Evolutionary conservation across 2,888 invertebrate genomes (phyloP), one percentile per base, ranked within the genome.

Genomic region (Fabriciana adippe): DNA sequence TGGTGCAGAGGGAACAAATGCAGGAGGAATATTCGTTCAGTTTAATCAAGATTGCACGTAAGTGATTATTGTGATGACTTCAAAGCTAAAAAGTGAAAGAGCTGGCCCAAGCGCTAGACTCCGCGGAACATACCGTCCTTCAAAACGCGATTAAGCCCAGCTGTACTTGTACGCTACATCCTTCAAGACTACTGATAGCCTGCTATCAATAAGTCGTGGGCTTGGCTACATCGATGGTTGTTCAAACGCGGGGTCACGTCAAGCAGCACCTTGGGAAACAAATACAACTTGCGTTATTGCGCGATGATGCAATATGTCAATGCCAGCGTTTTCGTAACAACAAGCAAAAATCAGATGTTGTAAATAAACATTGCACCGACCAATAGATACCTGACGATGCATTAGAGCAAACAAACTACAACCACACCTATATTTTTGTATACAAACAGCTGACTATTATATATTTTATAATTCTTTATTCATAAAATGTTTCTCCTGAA

Each of bases 41-140:
- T 99, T 99, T 88, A 99, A 99, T 92, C 99, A 99, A 92, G 99
- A 99, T 91, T 96, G 96, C 95, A 97, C 98, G 99, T 99, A 96
- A 97, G 98, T 96, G 74, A 55, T 56, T 26, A 53, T 57, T 64
- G 16, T 50, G 3, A 35, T 64, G 26, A 59, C 35, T 64, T 59
- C 14, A 45, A 13, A 41, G 8, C 45, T 26, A 31, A 59, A 15
- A 51, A 65, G 51, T 57, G 64, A 57, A 65, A 65, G 57, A 65
- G 48, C 35, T 18, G 35, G 55, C 48, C 61, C 11, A 55, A 47
- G 50, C 16, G 50, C 59, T 26, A 41, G 50, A 56, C 54, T 53
- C 48, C 16, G 31, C 54, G 47, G 64, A 51, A 41, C 45, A 47
- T 45, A 53, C 68, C 57, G 62, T 35, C 48, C 31, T 54, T 53